Conservation (phyloP, 2,113 vertebrate genomes). For the Mastomys coucha region DNA sequence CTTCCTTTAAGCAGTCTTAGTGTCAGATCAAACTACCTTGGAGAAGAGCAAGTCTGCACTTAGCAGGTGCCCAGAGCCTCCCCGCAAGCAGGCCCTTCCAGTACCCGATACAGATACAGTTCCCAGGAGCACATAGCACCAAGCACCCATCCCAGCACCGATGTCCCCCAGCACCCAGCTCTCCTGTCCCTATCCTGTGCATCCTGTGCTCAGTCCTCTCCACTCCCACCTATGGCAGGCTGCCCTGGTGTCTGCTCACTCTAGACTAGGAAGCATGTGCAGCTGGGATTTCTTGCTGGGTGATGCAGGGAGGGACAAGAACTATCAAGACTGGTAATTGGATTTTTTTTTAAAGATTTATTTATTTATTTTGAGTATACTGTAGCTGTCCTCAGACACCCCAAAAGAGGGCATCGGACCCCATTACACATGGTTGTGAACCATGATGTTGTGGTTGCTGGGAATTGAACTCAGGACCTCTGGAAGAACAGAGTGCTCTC, state of each 20-base stretch:
- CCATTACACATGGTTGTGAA: too few species aligned
- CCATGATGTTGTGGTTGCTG: too few species aligned
- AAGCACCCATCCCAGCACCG: background rate
- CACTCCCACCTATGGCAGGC: rapidly evolving
- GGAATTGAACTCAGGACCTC: too few species aligned
- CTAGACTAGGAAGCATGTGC: background rate
- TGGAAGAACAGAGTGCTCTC: too few species aligned
- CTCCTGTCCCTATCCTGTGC: rapidly evolving
- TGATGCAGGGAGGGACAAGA: background rate
- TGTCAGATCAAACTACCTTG: background rate
- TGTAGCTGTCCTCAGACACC: too few species aligned
- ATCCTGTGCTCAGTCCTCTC: background rate
- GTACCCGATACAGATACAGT: background rate
- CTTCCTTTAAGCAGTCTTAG: background rate
- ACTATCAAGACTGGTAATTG: background rate
- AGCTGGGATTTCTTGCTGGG: background rate
- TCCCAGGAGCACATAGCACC: background rate
- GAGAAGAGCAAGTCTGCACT: background rate
- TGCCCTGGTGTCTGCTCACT: background rate
- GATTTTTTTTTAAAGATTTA: background rate
- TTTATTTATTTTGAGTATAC: too few species aligned
- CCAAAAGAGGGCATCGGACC: too few species aligned
- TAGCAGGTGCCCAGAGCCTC: background rate
- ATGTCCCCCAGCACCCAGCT: background rate
- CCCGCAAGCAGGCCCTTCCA: background rate